Evolutionary conservation across 2,888 invertebrate species (phyloP).

Genomic region (Nomada fabriciana): DNA sequence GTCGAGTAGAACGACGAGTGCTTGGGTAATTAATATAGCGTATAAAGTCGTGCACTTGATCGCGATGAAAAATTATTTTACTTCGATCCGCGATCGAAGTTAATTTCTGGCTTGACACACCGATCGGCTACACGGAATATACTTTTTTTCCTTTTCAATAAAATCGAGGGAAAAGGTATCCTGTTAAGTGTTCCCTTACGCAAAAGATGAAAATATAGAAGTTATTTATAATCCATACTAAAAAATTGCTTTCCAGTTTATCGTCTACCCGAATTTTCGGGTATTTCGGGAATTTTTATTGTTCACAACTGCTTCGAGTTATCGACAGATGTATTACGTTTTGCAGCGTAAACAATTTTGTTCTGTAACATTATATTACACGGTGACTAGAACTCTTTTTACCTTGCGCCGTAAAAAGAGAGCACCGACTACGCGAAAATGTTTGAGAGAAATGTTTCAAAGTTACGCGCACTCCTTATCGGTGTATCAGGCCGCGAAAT

Average conservation of each 20-base stretch:
- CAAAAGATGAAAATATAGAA: too few relatives aligned
- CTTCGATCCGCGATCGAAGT: not conserved
- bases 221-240: too few relatives aligned
- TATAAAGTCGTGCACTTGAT: constrained; percentile 13
- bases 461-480: not conserved
- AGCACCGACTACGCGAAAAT: not conserved
- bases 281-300: too few relatives aligned
- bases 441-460: not conserved
- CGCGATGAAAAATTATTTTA: not conserved
- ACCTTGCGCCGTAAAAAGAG: not conserved
- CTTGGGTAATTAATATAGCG: not conserved
- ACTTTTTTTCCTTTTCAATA: not conserved
- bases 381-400: not conserved
- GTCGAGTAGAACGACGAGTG: constrained; percentile 21
- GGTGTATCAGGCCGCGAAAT: constrained; percentile 30
- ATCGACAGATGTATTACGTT: too few relatives aligned
- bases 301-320: too few relatives aligned
- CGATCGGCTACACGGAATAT: not conserved
- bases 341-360: not conserved
- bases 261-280: too few relatives aligned
- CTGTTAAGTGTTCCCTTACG: too few relatives aligned
- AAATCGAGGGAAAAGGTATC: not conserved
- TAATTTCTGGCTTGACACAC: constrained; percentile 16
- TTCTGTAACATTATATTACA: not conserved
- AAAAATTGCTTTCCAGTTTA: too few relatives aligned